phyloP scores from a whole-genome alignment of 1,140 invertebrate species.

The Calliopsis andreniformis region DNA sequence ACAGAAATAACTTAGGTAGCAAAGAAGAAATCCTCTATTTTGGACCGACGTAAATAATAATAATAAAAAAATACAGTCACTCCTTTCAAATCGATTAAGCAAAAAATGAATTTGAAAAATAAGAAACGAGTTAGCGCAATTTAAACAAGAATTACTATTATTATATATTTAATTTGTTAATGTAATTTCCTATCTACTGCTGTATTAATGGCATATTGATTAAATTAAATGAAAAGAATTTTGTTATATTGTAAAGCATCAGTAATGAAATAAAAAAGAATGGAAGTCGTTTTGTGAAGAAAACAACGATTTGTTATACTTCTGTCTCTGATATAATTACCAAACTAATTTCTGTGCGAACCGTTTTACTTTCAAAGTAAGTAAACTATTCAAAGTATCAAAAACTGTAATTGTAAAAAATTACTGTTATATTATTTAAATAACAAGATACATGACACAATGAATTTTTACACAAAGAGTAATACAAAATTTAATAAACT shows the following conservation, averaged over 20 bases:
- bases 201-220: slow-evolving; percentile 54
- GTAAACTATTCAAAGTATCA: not conserved
- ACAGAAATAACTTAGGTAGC: slow-evolving; percentile 63
- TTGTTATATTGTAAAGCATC: slow-evolving; percentile 71
- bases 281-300: slow-evolving; percentile 73
- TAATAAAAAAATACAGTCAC: slow-evolving; percentile 56
- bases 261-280: slow-evolving; percentile 71
- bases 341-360: slow-evolving; percentile 21
- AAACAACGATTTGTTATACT: slow-evolving; percentile 33
- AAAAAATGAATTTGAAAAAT: slow-evolving; percentile 63
- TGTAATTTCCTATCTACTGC: slow-evolving; percentile 60
- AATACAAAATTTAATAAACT: not conserved
- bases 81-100: slow-evolving; percentile 59
- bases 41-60: slow-evolving; percentile 64
- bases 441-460: not conserved
- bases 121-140: slow-evolving; percentile 65
- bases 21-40: slow-evolving; percentile 67
- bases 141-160: slow-evolving; percentile 62
- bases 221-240: slow-evolving; percentile 59
- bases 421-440: not conserved
- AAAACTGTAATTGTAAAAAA: slow-evolving; percentile 3
- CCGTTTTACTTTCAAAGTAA: not conserved
- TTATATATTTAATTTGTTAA: slow-evolving; percentile 66
- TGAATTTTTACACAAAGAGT: not conserved
- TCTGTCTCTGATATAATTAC: slow-evolving; percentile 17